Base-by-base conservation (phyloP, 2,113 vertebrate genomes). In the Ailurus styani region DNA sequence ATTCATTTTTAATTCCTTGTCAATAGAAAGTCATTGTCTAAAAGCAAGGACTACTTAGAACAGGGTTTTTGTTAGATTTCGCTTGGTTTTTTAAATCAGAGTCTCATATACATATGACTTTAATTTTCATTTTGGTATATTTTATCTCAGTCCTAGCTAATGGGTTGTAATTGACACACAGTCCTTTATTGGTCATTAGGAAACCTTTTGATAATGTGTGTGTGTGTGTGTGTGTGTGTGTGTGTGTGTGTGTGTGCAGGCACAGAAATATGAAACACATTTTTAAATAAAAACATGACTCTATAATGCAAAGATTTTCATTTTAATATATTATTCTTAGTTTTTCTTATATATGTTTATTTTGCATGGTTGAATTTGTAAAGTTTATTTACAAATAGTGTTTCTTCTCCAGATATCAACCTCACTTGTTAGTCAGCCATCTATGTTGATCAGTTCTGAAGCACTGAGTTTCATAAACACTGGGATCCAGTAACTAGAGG, bases 101-200 rank as follows among this genome's bases (percentile, higher is more conserved):
- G 66, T 75, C 18, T 92, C 20, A 14, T 87, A 90, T 14, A 64
- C 81, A 93, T 87, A 31, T 95, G 90, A 84, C 34, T 95, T 95
- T 91, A 91, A 95, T 95, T 87, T 96, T 93, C 60, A 87, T 62
- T 50, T 78, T 78, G 54, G 18, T 14, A 55, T 34, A 27, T 86
- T 84, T 96, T 83, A 78, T 45, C 77, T 86, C 52, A 54, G 21
- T 96, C 40, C 47, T 90, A 64, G 45, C 14, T 66, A 84, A n/a
- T 85, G 72, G 8, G 9, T 83, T 40, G 3, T 66, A 50, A 89
- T 66, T 89, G 57, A 91, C 23, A 62, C 13, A 70, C 20, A 34
- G 50, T 86, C 31, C 25, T 95, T 94, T 60, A 31, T 52, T 83
- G 31, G 23, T 37, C 54, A 15, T 91, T 95, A 96, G 37, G 31